A percentile compares a stretch with the other conserved stretches of the same genome.
These are phyloP conservation scores for Potamarius usumacintae DNA, from an alignment of 2,113 vertebrate species.

Conservation along the genomic window DNA sequence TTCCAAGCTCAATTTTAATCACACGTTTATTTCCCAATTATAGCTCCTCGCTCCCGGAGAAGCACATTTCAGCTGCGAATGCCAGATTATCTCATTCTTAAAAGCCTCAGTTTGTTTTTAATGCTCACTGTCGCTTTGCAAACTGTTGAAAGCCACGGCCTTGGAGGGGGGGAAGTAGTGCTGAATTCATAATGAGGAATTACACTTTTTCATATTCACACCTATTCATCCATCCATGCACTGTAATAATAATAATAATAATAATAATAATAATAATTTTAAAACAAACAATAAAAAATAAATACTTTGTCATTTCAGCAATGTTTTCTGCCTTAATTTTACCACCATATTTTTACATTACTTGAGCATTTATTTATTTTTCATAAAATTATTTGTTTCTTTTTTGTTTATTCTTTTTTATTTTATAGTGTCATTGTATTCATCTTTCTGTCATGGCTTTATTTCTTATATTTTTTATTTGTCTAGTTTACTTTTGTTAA, in stretches of 20 bases:
- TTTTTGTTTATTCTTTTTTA: neutral
- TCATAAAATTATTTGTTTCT: neutral
- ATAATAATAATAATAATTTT: neutral
- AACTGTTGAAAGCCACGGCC: neutral
- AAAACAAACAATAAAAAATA: neutral
- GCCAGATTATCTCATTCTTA: neutral
- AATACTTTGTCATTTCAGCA: neutral
- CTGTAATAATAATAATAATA: neutral
- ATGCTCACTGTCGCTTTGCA: neutral
- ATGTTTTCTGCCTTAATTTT: too few species aligned
- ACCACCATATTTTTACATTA: neutral
- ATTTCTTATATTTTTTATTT: too few species aligned
- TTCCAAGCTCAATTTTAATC: constrained; percentile 35
- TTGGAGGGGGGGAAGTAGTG: neutral
- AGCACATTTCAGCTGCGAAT: constrained; percentile 1
- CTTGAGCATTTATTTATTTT: neutral
- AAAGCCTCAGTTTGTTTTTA: neutral
- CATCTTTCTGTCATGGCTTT: neutral
- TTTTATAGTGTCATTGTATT: neutral
- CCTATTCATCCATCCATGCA: neutral
- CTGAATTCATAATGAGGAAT: neutral
- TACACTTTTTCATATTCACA: neutral
- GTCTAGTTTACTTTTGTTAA: too few species aligned
- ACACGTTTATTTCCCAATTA: constrained; percentile 20
- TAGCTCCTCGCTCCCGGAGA: neutral